Evolutionary conservation across 2,888 invertebrate genomes (phyloP).

Genomic region (Ophonus ardosiacus): DNA sequence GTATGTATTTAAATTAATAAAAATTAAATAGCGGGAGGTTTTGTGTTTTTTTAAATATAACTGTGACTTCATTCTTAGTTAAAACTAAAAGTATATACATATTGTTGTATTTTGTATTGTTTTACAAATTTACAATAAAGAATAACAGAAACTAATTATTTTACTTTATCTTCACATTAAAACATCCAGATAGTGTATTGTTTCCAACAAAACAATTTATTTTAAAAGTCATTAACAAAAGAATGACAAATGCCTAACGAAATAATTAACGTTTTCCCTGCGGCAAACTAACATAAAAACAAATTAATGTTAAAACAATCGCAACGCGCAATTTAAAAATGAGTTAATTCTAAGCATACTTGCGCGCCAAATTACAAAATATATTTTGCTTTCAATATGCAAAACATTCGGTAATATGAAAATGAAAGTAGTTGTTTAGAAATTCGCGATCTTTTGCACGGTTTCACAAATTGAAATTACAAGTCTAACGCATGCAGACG

Average conservation of each 20-base stretch:
- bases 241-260: constrained; percentile 23
- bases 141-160: neutral
- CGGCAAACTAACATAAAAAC: constrained; percentile 6
- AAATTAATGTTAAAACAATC: constrained; percentile 14
- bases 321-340: constrained; percentile 25
- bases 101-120: neutral
- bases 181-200: neutral
- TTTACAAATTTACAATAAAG: constrained; percentile 1
- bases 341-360: neutral
- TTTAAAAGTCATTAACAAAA: constrained; percentile 26
- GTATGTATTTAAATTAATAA: too few species aligned
- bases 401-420: constrained; percentile 9
- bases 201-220: constrained; percentile 18
- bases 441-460: neutral
- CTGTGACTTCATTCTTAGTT: neutral
- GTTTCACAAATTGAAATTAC: constrained; percentile 21
- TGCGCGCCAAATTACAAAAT: constrained; percentile 24
- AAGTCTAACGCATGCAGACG: neutral
- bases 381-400: constrained; percentile 11
- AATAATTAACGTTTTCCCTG: constrained; percentile 1
- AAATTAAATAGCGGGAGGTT: too few species aligned
- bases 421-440: constrained; percentile 36
- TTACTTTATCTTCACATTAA: constrained; percentile 2
- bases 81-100: neutral
- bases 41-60: too few species aligned